Base-by-base conservation (phyloP, 1,140 invertebrate species). In the Hycleus phaleratus region DNA sequence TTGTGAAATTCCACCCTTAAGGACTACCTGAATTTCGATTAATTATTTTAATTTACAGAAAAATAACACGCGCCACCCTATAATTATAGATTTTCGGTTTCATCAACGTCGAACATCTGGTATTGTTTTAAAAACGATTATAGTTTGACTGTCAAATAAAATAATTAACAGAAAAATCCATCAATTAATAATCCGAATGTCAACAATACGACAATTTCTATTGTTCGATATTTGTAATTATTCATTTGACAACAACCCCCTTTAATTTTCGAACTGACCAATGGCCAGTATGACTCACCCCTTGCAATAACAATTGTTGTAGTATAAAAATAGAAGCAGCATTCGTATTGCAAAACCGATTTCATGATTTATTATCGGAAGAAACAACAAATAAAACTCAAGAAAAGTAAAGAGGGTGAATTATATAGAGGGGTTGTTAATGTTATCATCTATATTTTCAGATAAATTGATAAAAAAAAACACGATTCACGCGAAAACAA, bases 241-340 rank as follows among this genome's bases (percentile, higher is more conserved):
- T 52, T 58, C 56, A 45, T 58, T 49, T 53, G 18, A 18, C 18
- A 12, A 12, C 49, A 46, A 53, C 52, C 58, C 56, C 48, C 49
- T 46, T 32, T 32, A 32, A 32, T 32, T 38, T 46, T 47, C 46
- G 39, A 9, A 56, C 49, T 65, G 64, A 65, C 64, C 64, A 61
- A 38, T 60, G 64, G 64, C 63, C 64, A 65, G 45, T 57, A 51
- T 64, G 63, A 65, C 45, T 65, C 63, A 65, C 59, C 42, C 56
- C 43, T 62, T 65, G 56, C 63, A 65, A 60, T 59, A 58, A 60
- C 61, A 44, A 26, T 32, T 32, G 32, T 32, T 32, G 32, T 46
- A 32, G 54, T 50, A 51, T 49, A 51, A 59, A 56, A 62, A 49
- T 59, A 32, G 54, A 12, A 47, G 46, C 45, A 38, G 58, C 45